Percentiles rank a stretch among this genome's conserved stretches.
Evolutionary conservation across 2,888 invertebrate species (phyloP).

Genomic region (Syritta pipiens): DNA sequence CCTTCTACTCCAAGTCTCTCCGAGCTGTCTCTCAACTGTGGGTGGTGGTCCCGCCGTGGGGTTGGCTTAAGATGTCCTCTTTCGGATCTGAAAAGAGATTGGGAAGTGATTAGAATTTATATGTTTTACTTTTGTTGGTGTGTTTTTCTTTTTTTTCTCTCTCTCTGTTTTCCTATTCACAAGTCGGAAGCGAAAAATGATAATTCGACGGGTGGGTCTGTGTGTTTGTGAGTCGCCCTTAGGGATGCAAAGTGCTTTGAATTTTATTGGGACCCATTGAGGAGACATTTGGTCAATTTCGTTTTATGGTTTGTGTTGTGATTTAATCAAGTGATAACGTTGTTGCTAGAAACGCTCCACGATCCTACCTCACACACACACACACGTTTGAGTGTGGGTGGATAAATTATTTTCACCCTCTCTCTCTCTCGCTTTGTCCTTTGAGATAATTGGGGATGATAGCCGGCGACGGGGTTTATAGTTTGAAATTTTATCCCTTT

Average conservation of each 20-base stretch:
- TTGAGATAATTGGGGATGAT: slow-evolving; percentile 40
- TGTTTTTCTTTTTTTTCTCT: slow-evolving; percentile 20
- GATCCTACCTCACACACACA: too few species aligned
- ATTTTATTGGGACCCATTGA: slow-evolving; percentile 61
- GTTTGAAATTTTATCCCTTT: not conserved
- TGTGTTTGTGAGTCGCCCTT: too few species aligned
- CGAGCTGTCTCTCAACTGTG: slow-evolving; percentile 1
- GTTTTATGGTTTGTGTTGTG: slow-evolving; percentile 61
- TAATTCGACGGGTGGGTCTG: not conserved
- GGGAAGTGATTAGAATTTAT: slow-evolving; percentile 66
- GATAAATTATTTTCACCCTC: slow-evolving; percentile 40
- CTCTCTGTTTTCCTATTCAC: slow-evolving; percentile 3
- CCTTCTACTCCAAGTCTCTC: too few species aligned
- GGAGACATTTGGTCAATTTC: slow-evolving; percentile 60
- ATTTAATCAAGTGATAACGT: slow-evolving; percentile 68
- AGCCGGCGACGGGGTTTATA: slow-evolving; percentile 12
- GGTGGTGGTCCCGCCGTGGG: slow-evolving; percentile 7
- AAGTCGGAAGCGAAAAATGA: slow-evolving; percentile 6
- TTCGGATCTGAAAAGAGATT: slow-evolving; percentile 60
- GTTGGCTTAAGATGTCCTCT: slow-evolving; percentile 46
- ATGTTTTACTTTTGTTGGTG: slow-evolving; percentile 16
- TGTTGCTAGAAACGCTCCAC: slow-evolving; percentile 46
- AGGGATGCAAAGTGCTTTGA: slow-evolving; percentile 50
- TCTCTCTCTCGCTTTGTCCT: not conserved
- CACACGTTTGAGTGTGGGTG: too few species aligned